Percentiles rank a stretch among this genome's conserved stretches.
Conservation (phyloP, 2,888 invertebrate species). For the Hirtodrosophila trivittata region DNA sequence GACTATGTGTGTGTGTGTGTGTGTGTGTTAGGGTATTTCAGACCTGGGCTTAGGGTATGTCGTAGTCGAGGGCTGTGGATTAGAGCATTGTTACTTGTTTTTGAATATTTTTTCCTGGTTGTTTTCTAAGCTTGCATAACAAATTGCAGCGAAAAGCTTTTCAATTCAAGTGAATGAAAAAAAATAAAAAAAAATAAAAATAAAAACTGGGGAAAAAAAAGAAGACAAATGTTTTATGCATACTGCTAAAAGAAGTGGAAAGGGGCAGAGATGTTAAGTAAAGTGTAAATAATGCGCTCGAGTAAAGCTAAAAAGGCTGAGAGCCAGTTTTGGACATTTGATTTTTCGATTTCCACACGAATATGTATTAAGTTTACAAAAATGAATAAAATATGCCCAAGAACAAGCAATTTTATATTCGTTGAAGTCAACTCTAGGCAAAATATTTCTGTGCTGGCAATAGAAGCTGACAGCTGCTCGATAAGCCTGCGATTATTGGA, state of each 20-base stretch:
- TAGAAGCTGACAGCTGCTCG: too few relatives aligned
- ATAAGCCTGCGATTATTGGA: too few relatives aligned
- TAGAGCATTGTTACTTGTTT: slow-evolving; percentile 6
- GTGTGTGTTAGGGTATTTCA: not conserved
- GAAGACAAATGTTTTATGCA: slow-evolving; percentile 68
- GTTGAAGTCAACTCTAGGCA: too few relatives aligned
- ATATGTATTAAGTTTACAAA: slow-evolving; percentile 41
- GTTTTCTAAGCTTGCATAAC: slow-evolving; percentile 73
- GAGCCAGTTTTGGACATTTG: slow-evolving; percentile 18
- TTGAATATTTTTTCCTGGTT: slow-evolving; percentile 42
- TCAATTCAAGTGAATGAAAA: slow-evolving; percentile 72
- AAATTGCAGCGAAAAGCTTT: slow-evolving; percentile 71
- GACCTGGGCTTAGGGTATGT: not conserved
- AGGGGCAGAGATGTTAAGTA: slow-evolving; percentile 32
- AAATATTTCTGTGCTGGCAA: too few relatives aligned
- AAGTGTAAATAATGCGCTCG: slow-evolving; percentile 68
- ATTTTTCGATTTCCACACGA: slow-evolving; percentile 32
- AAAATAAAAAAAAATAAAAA: slow-evolving; percentile 20
- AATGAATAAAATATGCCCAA: slow-evolving; percentile 27
- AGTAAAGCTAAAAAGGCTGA: slow-evolving; percentile 34
- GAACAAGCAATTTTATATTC: too few relatives aligned
- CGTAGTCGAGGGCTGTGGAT: not conserved
- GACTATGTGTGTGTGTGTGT: too few relatives aligned
- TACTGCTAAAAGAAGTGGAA: slow-evolving; percentile 26
- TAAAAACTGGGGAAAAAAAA: slow-evolving; percentile 45